Evolutionary conservation across 2,888 invertebrate species (phyloP), one percentile per base, ranked within the genome.

Genomic region (Malacosoma neustria): DNA sequence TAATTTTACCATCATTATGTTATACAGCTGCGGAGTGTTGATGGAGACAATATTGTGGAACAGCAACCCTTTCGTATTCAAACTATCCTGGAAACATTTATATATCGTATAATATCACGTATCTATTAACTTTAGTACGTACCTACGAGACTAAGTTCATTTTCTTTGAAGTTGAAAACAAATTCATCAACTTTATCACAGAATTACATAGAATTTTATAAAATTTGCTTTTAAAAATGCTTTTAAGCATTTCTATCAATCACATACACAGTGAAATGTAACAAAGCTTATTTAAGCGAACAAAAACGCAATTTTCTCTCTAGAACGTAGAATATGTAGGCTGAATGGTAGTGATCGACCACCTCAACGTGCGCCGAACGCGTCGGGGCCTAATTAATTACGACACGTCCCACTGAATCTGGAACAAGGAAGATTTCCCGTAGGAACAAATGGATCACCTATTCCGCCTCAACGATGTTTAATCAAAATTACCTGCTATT

Each of bases 381-480:
- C 37, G 39, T 39, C 32, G 33, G 32, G 37, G 36, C 38, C 11
- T 41, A 48, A 49, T 49, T 53, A 50, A 49, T 52, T 50, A 48
- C 41, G 40, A 41, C 34, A 40, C 33, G 39, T 36, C 32, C 29
- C 39, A 36, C 40, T 42, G 45, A 50, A 50, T 50, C 32, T 43
- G 46, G 45, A 46, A 36, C 30, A 37, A 31, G 30, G 29, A 39
- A 40, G 40, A 45, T 45, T 42, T 45, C 42, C 45, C 42, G 6
- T 32, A 30, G 42, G 42, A 38, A 29, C 33, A 38, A 37, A 33
- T n/a, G 35, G 15, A 29, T 13, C 22, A 15, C 33, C 34, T 36
- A 22, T 33, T 37, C 15, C 9, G 12, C 29, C 6, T 14, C 15
- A 34, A 33, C 29, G 31, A 34, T 34, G 30, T 40, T 36, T 36